Percentiles rank a stretch among this genome's conserved stretches.
phyloP scores from a whole-genome alignment of 2,113 vertebrate species.

The Barnardius zonarius region DNA sequence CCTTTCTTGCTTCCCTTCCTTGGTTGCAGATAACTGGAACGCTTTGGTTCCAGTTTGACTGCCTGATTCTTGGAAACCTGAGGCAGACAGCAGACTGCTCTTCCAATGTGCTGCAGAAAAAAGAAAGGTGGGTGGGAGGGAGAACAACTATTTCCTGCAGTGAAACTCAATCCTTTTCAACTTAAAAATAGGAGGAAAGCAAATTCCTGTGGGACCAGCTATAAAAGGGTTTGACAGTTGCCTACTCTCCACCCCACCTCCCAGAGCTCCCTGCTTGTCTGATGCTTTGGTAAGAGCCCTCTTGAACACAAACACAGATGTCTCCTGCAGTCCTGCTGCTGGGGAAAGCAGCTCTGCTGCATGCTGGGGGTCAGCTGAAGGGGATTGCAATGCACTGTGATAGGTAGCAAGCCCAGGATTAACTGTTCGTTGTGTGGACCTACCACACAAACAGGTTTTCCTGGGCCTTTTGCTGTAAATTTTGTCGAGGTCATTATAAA shows the following conservation, averaged over 20 bases:
- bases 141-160: conserved; percentile 77
- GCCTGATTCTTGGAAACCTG: conserved; percentile 41
- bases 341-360: not conserved
- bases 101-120: conserved; percentile 38
- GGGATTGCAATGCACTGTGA: not conserved
- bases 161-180: conserved; percentile 77
- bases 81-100: conserved; percentile 52
- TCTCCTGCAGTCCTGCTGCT: not conserved
- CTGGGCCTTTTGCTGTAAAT: not conserved
- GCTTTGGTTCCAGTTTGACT: not conserved
- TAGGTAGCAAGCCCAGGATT: conserved; percentile 48
- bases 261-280: not conserved
- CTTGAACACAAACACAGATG: not conserved
- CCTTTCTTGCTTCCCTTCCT: not conserved
- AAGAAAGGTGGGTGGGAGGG: conserved; percentile 39
- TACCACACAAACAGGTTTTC: not conserved
- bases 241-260: not conserved
- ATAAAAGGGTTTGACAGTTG: conserved; percentile 46
- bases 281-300: not conserved
- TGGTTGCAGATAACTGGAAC: not conserved
- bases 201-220: conserved; percentile 64
- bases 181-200: conserved; percentile 74
- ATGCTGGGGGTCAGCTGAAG: not conserved
- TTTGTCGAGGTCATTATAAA: not conserved
- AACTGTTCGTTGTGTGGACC: conserved; percentile 8